Evolutionary conservation across 2,797 vertebrate genomes (phyloP).

Genomic region (Thamnophis elegans): DNA sequence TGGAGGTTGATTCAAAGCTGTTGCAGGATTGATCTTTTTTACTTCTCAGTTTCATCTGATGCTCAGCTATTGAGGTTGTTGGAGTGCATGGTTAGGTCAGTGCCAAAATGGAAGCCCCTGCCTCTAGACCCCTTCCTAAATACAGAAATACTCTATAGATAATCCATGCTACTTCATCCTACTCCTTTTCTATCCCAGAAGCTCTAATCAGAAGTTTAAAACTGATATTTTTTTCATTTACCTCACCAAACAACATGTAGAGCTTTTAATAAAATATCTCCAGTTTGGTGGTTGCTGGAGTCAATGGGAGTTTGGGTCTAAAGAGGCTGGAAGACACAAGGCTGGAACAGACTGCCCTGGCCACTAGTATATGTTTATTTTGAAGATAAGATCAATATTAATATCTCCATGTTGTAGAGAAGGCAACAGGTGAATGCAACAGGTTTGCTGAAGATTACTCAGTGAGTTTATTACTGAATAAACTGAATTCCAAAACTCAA

Average conservation of each 20-base stretch:
- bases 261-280: not conserved
- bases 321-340: not conserved
- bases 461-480: too few species aligned
- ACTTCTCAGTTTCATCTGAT: not conserved
- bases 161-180: not conserved
- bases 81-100: not conserved
- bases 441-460: too few species aligned
- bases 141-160: not conserved
- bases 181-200: not conserved
- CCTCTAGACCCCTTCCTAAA: not conserved
- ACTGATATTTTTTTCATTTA: not conserved
- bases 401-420: not conserved
- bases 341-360: not conserved
- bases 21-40: not conserved
- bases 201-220: not conserved
- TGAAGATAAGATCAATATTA: not conserved
- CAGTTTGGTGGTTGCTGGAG: not conserved
- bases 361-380: not conserved
- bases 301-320: not conserved
- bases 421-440: not conserved
- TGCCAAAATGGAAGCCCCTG: not conserved
- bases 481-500: not conserved
- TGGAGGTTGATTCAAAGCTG: not conserved
- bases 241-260: not conserved
- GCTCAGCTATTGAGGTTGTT: not conserved